phyloP scores from a whole-genome alignment of 2,797 vertebrate species.

The Orientallactaga sibirica region DNA sequence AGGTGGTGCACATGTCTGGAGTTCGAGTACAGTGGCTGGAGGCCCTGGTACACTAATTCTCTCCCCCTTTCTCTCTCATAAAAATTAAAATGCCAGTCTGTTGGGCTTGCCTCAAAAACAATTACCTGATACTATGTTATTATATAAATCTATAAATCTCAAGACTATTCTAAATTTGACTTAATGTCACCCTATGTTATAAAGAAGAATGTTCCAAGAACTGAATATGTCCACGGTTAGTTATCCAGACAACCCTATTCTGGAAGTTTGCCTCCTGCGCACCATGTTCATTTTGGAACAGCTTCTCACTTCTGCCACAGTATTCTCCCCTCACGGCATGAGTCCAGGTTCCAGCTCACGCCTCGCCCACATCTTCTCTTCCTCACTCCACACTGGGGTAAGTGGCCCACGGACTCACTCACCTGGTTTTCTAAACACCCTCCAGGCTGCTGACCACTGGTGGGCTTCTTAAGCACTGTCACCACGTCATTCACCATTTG shows the following conservation, averaged over 20 bases:
- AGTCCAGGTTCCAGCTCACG: neutral
- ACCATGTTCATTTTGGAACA: neutral
- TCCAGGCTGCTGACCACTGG: neutral
- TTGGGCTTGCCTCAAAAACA: neutral
- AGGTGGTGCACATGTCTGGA: no score
- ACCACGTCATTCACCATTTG: slow-evolving; percentile 75
- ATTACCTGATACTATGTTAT: neutral
- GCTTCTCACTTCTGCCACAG: neutral
- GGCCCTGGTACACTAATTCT: no score
- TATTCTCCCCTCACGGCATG: neutral
- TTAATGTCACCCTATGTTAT: neutral
- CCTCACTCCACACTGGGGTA: neutral
- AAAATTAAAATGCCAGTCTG: no score
- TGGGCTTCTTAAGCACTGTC: slow-evolving; percentile 40
- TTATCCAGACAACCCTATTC: neutral
- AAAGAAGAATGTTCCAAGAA: slow-evolving; percentile 20
- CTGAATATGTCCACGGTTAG: neutral
- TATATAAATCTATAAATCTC: neutral
- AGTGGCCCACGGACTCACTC: neutral
- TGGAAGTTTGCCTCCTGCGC: neutral
- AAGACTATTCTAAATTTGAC: neutral
- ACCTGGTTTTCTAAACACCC: slow-evolving; percentile 75
- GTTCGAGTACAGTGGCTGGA: no score
- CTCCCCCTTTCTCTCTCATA: no score
- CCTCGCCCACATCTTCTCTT: neutral